Percentiles rank a stretch among this genome's conserved stretches.
Conservation (phyloP, 1,140 invertebrate genomes). For the Dryas iulia region DNA sequence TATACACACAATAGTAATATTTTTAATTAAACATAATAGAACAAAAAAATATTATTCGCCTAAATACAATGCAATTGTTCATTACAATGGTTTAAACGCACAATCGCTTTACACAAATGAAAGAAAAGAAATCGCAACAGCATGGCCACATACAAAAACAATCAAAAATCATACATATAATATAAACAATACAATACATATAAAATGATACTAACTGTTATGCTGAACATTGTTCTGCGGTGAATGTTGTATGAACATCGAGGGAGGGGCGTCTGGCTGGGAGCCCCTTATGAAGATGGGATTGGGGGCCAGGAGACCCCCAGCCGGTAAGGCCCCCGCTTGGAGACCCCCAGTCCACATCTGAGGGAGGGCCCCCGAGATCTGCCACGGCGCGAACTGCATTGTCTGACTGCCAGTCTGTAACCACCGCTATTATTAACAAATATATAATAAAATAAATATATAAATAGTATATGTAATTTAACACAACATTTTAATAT, state of each 20-base stretch:
- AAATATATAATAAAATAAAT: neutral
- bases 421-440: constrained; percentile 26
- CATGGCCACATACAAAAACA: neutral
- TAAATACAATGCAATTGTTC: neutral
- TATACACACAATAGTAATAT: too few relatives aligned
- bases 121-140: neutral
- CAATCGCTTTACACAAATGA: neutral
- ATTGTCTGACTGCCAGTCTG: constrained; percentile 82
- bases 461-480: too few relatives aligned
- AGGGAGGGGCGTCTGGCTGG: constrained; percentile 85
- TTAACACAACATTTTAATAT: too few relatives aligned
- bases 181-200: neutral
- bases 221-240: constrained; percentile 81
- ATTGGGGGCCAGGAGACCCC: constrained; percentile 83
- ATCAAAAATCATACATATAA: neutral
- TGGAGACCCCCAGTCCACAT: constrained; percentile 87
- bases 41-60: neutral
- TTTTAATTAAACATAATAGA: neutral
- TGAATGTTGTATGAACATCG: constrained; percentile 93
- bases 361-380: constrained; percentile 83
- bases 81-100: neutral
- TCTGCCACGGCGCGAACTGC: constrained; percentile 83
- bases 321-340: constrained; percentile 69
- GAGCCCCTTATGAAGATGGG: constrained; percentile 91
- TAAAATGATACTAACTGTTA: constrained; percentile 51